phyloP scores from a whole-genome alignment of 35 echinoderm and acorn worm species.

The Heliocidaris erythrogramma region DNA sequence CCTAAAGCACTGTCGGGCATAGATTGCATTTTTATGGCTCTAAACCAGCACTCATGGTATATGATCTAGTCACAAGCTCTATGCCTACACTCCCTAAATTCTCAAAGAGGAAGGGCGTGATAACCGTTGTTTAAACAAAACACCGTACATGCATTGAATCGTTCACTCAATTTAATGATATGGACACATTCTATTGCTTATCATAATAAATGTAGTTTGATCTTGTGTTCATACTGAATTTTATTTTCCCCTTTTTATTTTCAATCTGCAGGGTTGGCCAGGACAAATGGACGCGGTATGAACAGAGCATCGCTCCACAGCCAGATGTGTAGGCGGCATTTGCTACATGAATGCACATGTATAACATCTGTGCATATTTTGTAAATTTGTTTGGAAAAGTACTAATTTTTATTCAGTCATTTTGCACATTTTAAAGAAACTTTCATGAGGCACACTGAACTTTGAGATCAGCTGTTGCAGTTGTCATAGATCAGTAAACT shows the following conservation, averaged over 20 bases:
- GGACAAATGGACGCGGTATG: slow-evolving; percentile 88
- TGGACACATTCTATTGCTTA: not conserved
- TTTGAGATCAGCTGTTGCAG: not conserved
- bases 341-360: not conserved
- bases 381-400: not conserved
- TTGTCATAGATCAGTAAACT: not conserved
- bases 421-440: not conserved
- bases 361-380: not conserved
- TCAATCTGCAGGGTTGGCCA: slow-evolving; percentile 72
- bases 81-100: not conserved
- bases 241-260: not conserved
- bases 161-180: not conserved
- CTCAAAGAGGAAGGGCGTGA: no score
- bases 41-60: not conserved
- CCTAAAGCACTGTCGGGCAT: no score
- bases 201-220: not conserved
- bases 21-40: no score
- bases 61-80: not conserved
- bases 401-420: not conserved
- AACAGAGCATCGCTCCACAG: slow-evolving; percentile 73
- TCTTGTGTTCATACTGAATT: not conserved
- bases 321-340: not conserved
- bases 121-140: not conserved
- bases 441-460: not conserved
- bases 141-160: not conserved